Evolutionary conservation across 2,888 invertebrate genomes (phyloP).

Genomic region (Entomobrya multifasciata): DNA sequence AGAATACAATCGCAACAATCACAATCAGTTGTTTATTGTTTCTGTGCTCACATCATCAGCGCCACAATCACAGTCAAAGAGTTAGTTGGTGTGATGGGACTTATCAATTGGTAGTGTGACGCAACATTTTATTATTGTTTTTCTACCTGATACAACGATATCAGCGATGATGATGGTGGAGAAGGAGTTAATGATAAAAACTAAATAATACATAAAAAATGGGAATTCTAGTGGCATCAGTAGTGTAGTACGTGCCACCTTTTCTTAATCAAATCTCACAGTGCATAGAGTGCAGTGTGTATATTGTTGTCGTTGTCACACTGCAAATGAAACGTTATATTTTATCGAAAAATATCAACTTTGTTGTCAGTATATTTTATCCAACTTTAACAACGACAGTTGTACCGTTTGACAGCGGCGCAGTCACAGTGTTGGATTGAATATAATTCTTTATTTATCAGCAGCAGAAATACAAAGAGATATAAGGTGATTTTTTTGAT

Average conservation of each 20-base stretch:
- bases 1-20: too few species aligned
- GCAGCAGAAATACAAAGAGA: too few species aligned
- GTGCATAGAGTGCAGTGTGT: too few species aligned
- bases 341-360: not conserved
- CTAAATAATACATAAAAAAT: too few species aligned
- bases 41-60: not conserved
- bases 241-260: not conserved
- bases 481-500: too few species aligned
- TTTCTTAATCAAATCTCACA: not conserved
- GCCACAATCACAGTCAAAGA: not conserved
- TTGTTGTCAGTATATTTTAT: not conserved
- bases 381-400: too few species aligned
- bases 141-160: constrained; percentile 31
- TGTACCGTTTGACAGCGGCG: too few species aligned
- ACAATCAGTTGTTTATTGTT: too few species aligned
- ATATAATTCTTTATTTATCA: too few species aligned
- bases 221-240: not conserved
- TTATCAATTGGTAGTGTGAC: constrained; percentile 30
- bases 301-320: constrained; percentile 1
- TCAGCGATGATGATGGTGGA: not conserved
- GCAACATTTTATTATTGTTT: constrained; percentile 34
- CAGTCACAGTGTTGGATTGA: too few species aligned
- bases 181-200: not conserved
- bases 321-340: not conserved
- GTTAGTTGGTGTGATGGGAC: not conserved